Evolutionary conservation across 2,888 invertebrate genomes (phyloP).

Genomic region (Leptinotarsa juncta): DNA sequence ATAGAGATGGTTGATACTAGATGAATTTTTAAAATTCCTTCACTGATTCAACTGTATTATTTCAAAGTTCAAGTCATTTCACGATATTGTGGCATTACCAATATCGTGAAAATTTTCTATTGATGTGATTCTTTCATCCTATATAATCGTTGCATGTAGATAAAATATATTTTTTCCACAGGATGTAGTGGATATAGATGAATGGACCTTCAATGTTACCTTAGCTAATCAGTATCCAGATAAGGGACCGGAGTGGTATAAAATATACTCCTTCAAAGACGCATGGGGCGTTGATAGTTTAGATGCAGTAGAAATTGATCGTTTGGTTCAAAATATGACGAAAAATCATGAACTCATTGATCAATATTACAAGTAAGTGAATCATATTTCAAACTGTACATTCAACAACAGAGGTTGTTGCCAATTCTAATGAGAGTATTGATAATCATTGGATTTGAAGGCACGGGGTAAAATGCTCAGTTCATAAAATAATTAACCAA

Average conservation of each 20-base stretch:
- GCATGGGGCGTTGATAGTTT: constrained; percentile 74
- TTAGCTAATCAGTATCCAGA: constrained; percentile 73
- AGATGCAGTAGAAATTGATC: constrained; percentile 72
- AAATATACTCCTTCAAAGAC: constrained; percentile 78
- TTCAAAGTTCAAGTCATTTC: too few relatives aligned
- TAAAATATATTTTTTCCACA: constrained; percentile 53
- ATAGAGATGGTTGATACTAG: too few relatives aligned
- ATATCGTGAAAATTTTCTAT: too few relatives aligned
- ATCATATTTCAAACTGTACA: not conserved
- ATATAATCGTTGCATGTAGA: too few relatives aligned
- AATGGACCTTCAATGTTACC: constrained; percentile 82
- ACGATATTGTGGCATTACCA: too few relatives aligned
- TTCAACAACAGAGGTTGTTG: constrained; percentile 42
- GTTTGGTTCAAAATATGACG: constrained; percentile 72
- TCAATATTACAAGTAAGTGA: constrained; percentile 60
- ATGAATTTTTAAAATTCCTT: too few relatives aligned
- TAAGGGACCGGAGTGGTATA: constrained; percentile 75
- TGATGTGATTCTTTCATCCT: too few relatives aligned
- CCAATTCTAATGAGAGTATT: constrained; percentile 49
- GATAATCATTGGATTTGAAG: too few relatives aligned
- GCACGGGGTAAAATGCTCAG: too few relatives aligned
- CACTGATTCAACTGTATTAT: too few relatives aligned
- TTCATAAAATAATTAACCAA: too few relatives aligned
- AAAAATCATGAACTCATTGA: constrained; percentile 67
- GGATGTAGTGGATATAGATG: constrained; percentile 75